Conservation (phyloP, 2,113 vertebrate genomes). For the Malurus alboscapulatus region DNA sequence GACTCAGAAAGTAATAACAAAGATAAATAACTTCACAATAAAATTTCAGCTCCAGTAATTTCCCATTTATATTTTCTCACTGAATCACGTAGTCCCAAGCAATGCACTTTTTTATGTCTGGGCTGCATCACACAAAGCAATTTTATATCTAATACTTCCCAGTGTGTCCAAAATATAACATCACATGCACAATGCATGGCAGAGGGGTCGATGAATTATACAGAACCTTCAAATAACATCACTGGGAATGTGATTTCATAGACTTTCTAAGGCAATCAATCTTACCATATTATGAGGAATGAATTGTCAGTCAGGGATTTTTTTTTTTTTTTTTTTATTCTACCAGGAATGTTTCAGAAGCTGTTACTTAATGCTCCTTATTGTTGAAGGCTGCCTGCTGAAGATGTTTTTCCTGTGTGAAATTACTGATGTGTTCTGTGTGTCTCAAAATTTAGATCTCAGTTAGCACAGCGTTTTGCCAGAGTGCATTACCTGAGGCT, state of each 20-base stretch:
- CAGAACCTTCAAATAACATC: background rate
- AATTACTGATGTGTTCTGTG: background rate
- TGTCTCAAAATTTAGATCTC: background rate
- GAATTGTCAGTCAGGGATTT: background rate
- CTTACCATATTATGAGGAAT: background rate
- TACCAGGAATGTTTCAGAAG: background rate
- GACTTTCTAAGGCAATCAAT: conserved; percentile 6
- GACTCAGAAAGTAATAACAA: conserved; percentile 69
- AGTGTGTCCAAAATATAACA: background rate
- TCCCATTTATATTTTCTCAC: conserved; percentile 75
- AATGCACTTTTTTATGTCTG: conserved; percentile 3
- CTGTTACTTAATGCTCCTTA: background rate
- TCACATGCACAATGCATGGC: background rate
- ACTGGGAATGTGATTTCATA: background rate
- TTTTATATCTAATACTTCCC: conserved; percentile 56
- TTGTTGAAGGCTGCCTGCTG: background rate
- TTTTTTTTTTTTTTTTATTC: background rate
- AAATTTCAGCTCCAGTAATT: conserved; percentile 78
- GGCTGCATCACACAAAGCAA: conserved; percentile 42
- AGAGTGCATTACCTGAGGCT: background rate
- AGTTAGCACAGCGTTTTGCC: background rate
- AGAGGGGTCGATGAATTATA: background rate
- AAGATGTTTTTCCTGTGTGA: background rate
- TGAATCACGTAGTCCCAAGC: conserved; percentile 62
- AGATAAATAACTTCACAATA: conserved; percentile 75